phyloP scores from a whole-genome alignment of 2,888 invertebrate species.

The Baccha elongata region DNA sequence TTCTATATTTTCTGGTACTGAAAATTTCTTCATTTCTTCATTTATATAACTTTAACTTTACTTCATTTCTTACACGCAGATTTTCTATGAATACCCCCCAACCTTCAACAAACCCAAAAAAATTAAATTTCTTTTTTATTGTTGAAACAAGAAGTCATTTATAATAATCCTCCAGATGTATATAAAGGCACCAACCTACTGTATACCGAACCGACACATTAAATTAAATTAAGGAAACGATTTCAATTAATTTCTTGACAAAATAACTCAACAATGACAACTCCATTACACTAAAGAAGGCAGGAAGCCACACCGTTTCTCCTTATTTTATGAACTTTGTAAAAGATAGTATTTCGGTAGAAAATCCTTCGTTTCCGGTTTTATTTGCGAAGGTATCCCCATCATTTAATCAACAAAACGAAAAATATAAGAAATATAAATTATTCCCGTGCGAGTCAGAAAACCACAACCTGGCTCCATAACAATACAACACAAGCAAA shows the following conservation, averaged over 20 bases:
- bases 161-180: background rate
- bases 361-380: slow-evolving; percentile 70
- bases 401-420: slow-evolving; percentile 21
- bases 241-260: slow-evolving; percentile 59
- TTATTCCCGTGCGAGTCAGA: slow-evolving; percentile 33
- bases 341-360: slow-evolving; percentile 9
- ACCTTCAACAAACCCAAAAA: too few relatives aligned
- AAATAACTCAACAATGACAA: slow-evolving; percentile 42
- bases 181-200: too few relatives aligned
- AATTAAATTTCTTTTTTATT: too few relatives aligned
- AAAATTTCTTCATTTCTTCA: too few relatives aligned
- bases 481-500: slow-evolving; percentile 25
- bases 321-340: background rate
- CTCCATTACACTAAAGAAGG: slow-evolving; percentile 23
- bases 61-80: too few relatives aligned
- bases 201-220: too few relatives aligned
- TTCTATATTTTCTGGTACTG: too few relatives aligned
- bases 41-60: too few relatives aligned
- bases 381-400: slow-evolving; percentile 35
- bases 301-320: slow-evolving; percentile 11
- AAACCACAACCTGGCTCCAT: slow-evolving; percentile 51
- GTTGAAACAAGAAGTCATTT: too few relatives aligned
- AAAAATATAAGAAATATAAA: background rate
- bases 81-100: too few relatives aligned
- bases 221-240: slow-evolving; percentile 65